Evolutionary conservation across 2,797 vertebrate species (phyloP).

Genomic region (Enteromius viviparus): DNA sequence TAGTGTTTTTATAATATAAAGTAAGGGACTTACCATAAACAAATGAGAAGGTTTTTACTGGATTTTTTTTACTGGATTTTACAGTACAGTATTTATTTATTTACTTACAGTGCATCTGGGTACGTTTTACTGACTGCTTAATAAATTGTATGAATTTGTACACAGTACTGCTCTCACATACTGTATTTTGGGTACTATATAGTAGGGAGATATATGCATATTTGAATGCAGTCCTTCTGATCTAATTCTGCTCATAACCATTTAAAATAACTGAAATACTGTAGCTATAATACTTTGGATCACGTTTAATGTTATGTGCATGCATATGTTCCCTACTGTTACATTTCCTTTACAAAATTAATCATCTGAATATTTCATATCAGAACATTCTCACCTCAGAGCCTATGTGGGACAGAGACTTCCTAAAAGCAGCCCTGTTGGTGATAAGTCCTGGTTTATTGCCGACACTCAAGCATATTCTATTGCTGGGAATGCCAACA

Average conservation of each 20-base stretch:
- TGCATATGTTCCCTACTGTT: neutral
- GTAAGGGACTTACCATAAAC: no score
- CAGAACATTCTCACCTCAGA: slow-evolving; percentile 24
- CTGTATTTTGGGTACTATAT: no score
- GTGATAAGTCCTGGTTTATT: slow-evolving; percentile 18
- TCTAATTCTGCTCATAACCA: neutral
- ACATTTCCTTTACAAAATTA: neutral
- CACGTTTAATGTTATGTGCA: neutral
- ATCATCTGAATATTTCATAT: neutral
- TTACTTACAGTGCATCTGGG: no score
- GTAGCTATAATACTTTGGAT: neutral
- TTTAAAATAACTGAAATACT: neutral
- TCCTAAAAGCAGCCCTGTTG: slow-evolving; percentile 43
- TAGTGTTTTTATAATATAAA: no score
- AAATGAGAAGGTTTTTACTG: neutral
- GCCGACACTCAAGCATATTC: slow-evolving; percentile 18
- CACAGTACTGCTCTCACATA: neutral
- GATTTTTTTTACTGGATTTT: neutral
- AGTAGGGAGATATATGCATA: neutral
- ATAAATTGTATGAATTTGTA: neutral
- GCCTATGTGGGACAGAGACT: slow-evolving; percentile 14
- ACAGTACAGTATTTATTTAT: no score
- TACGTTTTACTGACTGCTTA: neutral
- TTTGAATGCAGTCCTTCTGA: neutral
- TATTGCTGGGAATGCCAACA: slow-evolving; percentile 15